A percentile compares a stretch with the other conserved stretches of the same genome.
These are phyloP conservation scores for Acholoe squamosa DNA, from an alignment of 2,888 invertebrate genomes.

Conservation along the genomic window DNA sequence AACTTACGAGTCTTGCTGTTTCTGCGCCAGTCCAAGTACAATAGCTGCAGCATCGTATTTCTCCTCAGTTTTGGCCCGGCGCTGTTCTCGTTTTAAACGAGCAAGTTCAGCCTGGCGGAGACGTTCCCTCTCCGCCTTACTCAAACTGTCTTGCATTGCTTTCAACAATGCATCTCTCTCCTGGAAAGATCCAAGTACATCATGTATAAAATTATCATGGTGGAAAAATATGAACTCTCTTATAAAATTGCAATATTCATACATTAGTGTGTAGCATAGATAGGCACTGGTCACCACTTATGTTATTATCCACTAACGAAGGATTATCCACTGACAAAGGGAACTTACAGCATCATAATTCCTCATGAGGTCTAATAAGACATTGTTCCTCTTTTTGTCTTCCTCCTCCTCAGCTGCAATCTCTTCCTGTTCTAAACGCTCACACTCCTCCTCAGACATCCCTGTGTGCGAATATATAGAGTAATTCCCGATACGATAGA, in stretches of 20 bases:
- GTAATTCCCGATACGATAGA: too few species aligned
- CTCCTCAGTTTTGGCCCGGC: slow-evolving; percentile 74
- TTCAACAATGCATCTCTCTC: slow-evolving; percentile 76
- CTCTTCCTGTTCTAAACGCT: slow-evolving; percentile 75
- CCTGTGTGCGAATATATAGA: too few species aligned
- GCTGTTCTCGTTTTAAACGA: slow-evolving; percentile 74
- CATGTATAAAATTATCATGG: too few species aligned
- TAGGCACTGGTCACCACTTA: too few species aligned
- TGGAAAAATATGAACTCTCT: too few species aligned
- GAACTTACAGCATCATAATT: slow-evolving; percentile 74
- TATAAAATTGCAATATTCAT: too few species aligned
- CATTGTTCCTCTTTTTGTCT: slow-evolving; percentile 73
- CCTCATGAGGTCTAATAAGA: slow-evolving; percentile 75
- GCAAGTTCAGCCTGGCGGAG: slow-evolving; percentile 74
- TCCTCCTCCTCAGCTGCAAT: slow-evolving; percentile 75
- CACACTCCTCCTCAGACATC: slow-evolving; percentile 76
- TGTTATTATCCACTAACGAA: too few species aligned
- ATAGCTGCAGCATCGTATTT: slow-evolving; percentile 77
- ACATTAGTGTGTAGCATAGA: too few species aligned
- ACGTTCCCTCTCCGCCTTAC: slow-evolving; percentile 71
- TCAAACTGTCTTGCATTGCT: slow-evolving; percentile 71
- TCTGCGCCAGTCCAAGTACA: slow-evolving; percentile 70
- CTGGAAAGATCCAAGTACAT: too few species aligned
- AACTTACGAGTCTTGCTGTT: slow-evolving; percentile 51
- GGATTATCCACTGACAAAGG: too few species aligned